Conservation (phyloP, 2,888 invertebrate species). For the Suillia variegata region DNA sequence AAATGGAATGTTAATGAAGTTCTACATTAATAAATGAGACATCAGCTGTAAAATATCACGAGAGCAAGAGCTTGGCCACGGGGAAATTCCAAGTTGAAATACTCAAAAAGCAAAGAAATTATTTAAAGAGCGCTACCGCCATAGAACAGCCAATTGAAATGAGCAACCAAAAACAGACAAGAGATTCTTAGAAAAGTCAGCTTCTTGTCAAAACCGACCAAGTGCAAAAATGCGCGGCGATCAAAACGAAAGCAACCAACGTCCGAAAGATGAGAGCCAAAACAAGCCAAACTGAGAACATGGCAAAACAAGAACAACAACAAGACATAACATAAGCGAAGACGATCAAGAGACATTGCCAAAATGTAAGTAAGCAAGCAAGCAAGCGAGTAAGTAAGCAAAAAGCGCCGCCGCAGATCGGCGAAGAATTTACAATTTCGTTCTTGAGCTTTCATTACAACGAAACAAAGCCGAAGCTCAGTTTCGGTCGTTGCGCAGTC, state of each 20-base stretch:
- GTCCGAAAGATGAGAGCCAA: constrained; percentile 23
- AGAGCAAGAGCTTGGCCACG: constrained; percentile 26
- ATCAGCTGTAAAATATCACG: not conserved
- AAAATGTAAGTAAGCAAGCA: too few relatives aligned
- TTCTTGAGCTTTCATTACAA: constrained; percentile 33
- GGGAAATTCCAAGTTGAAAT: not conserved
- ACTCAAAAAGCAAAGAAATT: constrained; percentile 28
- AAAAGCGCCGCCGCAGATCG: constrained; percentile 19
- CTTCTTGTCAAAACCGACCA: constrained; percentile 6
- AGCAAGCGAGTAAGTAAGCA: too few relatives aligned
- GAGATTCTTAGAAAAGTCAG: constrained; percentile 8
- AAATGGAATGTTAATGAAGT: too few relatives aligned
- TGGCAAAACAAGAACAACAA: constrained; percentile 35
- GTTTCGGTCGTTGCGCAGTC: not conserved
- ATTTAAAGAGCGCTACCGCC: not conserved
- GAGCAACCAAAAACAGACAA: constrained; percentile 12
- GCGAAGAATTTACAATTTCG: constrained; percentile 8
- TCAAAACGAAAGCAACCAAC: constrained; percentile 9
- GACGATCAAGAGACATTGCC: too few relatives aligned
- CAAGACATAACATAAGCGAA: not conserved
- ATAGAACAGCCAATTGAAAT: constrained; percentile 7
- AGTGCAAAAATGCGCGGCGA: constrained; percentile 9
- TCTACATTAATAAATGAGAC: too few relatives aligned
- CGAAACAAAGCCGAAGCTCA: constrained; percentile 15
- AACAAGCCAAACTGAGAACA: constrained; percentile 27